A percentile compares a stretch with the other conserved stretches of the same genome.
Evolutionary conservation across 2,888 invertebrate species (phyloP).

Genomic region (Yponomeuta sedellus): DNA sequence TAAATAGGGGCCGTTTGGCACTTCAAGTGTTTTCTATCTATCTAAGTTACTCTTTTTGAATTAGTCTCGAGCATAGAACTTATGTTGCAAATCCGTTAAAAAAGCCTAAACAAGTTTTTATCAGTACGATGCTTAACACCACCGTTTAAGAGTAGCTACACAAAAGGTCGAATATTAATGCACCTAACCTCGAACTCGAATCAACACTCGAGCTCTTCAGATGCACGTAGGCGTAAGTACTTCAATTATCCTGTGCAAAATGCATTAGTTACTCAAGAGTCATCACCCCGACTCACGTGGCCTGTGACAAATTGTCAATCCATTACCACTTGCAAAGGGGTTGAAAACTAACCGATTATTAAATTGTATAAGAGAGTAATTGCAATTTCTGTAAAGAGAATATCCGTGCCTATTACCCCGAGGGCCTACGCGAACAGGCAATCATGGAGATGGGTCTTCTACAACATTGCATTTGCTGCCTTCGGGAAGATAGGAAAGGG

Average conservation of each 20-base stretch:
- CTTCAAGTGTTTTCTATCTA: too few relatives aligned
- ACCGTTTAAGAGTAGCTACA: too few relatives aligned
- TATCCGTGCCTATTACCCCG: constrained; percentile 9
- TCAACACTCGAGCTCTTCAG: background rate
- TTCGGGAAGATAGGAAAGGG: constrained; percentile 3
- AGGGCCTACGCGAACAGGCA: background rate
- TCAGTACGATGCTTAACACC: too few relatives aligned
- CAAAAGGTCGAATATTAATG: background rate
- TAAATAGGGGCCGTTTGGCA: too few relatives aligned
- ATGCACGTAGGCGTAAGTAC: background rate
- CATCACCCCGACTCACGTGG: background rate
- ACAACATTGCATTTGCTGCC: constrained; percentile 5
- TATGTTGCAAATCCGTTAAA: too few relatives aligned
- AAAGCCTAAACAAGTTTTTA: too few relatives aligned
- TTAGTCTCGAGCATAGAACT: too few relatives aligned
- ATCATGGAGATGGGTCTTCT: constrained; percentile 14
- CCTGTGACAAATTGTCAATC: background rate
- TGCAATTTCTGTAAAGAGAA: constrained; percentile 13
- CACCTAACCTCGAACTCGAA: background rate
- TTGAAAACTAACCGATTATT: constrained; percentile 9
- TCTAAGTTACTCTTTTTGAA: too few relatives aligned
- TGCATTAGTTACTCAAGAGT: background rate
- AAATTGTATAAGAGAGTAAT: constrained; percentile 12
- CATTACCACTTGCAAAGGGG: background rate
- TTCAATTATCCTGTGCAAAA: background rate